These are phyloP conservation scores for Carabus problematicus DNA, from an alignment of 2,888 invertebrate genomes.

Conservation along the genomic window DNA sequence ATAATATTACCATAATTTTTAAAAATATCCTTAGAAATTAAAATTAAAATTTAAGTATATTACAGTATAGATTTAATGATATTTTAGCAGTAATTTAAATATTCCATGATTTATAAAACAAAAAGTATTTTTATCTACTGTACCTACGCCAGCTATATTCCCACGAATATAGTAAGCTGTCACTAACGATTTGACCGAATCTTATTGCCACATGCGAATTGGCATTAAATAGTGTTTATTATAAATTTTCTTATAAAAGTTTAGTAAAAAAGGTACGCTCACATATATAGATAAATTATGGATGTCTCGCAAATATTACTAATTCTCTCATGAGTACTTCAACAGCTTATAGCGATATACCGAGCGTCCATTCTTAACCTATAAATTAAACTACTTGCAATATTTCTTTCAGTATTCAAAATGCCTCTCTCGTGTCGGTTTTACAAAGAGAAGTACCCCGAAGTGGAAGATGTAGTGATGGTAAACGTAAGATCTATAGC, in stretches of 20 bases:
- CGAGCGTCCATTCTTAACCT: slow-evolving; percentile 14
- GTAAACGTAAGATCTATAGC: slow-evolving; percentile 98
- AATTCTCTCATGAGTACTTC: too few species aligned
- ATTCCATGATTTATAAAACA: too few species aligned
- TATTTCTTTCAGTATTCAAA: slow-evolving; percentile 54
- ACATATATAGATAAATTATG: neutral
- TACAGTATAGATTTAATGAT: too few species aligned
- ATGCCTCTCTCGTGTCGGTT: slow-evolving; percentile 95
- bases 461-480: slow-evolving; percentile 99
- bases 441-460: slow-evolving; percentile 97
- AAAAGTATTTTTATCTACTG: too few species aligned
- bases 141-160: too few species aligned
- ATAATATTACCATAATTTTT: too few species aligned
- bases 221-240: slow-evolving; percentile 29
- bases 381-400: slow-evolving; percentile 16
- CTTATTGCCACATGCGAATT: slow-evolving; percentile 26
- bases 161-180: too few species aligned
- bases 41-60: too few species aligned
- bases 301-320: too few species aligned
- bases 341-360: neutral
- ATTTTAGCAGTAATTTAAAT: too few species aligned
- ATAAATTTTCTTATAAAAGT: slow-evolving; percentile 23
- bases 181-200: too few species aligned
- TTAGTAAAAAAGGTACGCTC: slow-evolving; percentile 26
- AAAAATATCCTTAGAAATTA: too few species aligned